These are phyloP conservation scores for Pandemis corylana DNA, from an alignment of 2,888 invertebrate species.

Conservation along the genomic window DNA sequence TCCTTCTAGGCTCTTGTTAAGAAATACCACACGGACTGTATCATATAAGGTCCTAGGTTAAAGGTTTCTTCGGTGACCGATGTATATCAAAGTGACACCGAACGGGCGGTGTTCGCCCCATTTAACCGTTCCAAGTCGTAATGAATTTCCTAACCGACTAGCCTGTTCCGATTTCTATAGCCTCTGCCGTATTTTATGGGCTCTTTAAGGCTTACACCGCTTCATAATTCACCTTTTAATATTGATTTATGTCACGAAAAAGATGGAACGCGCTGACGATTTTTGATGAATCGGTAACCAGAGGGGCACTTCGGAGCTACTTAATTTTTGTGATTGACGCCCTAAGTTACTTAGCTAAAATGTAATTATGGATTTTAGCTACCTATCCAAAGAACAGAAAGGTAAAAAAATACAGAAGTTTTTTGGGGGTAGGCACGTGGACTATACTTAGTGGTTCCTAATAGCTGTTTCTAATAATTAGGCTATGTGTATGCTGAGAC, in stretches of 20 bases:
- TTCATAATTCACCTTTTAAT: conserved; percentile 10
- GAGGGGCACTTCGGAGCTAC: neutral
- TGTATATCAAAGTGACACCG: conserved; percentile 32
- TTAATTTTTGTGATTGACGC: neutral
- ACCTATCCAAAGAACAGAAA: too few relatives aligned
- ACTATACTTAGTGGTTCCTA: too few relatives aligned
- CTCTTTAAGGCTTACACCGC: conserved; percentile 5
- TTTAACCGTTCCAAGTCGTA: conserved; percentile 16
- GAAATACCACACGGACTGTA: neutral
- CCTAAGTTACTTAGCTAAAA: neutral
- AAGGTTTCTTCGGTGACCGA: conserved; percentile 25
- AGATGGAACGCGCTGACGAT: conserved; percentile 1
- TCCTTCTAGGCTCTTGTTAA: too few relatives aligned
- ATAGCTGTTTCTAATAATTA: too few relatives aligned
- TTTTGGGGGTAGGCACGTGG: too few relatives aligned
- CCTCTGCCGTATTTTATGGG: conserved; percentile 18
- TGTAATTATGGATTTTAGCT: neutral
- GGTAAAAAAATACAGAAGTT: too few relatives aligned
- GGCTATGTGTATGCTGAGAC: too few relatives aligned
- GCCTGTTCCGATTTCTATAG: conserved; percentile 26
- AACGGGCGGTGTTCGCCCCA: conserved; percentile 23
- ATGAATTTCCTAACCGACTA: conserved; percentile 27
- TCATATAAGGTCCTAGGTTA: conserved; percentile 4
- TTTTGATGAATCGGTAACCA: neutral
- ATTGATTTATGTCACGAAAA: conserved; percentile 6